Percentiles rank a stretch among this genome's conserved stretches.
Conservation (phyloP, 2,888 invertebrate genomes). For the Campoletis raptor region DNA sequence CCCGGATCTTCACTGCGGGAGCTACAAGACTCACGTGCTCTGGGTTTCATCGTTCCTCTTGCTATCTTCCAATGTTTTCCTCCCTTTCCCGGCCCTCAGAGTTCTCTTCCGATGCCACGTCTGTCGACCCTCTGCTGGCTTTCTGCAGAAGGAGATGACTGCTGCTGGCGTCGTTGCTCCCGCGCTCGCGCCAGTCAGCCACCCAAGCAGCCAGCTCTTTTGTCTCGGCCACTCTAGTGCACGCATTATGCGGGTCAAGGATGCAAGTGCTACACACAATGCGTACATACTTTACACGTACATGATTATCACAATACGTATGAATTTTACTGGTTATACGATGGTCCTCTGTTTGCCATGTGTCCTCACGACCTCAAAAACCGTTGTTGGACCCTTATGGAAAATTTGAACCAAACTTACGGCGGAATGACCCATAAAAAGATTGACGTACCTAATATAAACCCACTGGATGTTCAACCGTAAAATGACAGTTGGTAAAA, state of each 20-base stretch:
- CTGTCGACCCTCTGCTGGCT: slow-evolving; percentile 41
- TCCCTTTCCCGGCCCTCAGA: slow-evolving; percentile 43
- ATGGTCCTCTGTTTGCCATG: neutral
- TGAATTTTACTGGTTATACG: slow-evolving; percentile 3
- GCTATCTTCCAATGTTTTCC: slow-evolving; percentile 54
- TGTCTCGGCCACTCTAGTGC: slow-evolving; percentile 77
- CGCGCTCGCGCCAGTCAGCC: slow-evolving; percentile 67
- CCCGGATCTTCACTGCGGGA: slow-evolving; percentile 65
- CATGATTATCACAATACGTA: slow-evolving; percentile 13
- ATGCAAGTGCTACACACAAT: slow-evolving; percentile 46
- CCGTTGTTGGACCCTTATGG: slow-evolving; percentile 14
- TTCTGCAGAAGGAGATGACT: slow-evolving; percentile 31
- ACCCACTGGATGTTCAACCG: neutral
- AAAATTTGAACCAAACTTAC: neutral
- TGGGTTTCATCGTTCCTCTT: slow-evolving; percentile 42
- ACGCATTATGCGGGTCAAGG: slow-evolving; percentile 72
- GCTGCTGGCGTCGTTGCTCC: slow-evolving; percentile 31
- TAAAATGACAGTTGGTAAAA: neutral
- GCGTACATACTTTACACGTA: slow-evolving; percentile 34
- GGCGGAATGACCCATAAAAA: neutral
- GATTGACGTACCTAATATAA: neutral
- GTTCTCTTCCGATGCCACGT: slow-evolving; percentile 50
- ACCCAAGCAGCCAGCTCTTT: slow-evolving; percentile 76
- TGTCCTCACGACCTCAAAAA: neutral
- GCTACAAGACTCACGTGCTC: slow-evolving; percentile 66